Evolutionary conservation across 1,140 invertebrate species (phyloP).

Genomic region (Dendrolimus kikuchii): DNA sequence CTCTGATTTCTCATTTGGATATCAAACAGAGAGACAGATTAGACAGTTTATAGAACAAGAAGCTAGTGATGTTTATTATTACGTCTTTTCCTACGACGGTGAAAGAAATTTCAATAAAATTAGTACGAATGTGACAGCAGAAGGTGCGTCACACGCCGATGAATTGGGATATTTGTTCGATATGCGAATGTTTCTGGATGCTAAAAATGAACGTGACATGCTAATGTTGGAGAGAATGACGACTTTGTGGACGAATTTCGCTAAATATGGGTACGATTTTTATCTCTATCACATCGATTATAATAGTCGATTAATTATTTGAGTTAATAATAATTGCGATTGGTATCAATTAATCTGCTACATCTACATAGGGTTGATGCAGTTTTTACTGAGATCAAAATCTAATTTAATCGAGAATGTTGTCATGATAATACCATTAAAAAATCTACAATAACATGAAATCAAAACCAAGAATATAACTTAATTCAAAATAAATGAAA

Average conservation of each 20-base stretch:
- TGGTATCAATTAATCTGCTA: slow-evolving; percentile 22
- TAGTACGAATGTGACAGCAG: slow-evolving; percentile 7
- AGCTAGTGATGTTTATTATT: slow-evolving; percentile 19
- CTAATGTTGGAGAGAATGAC: slow-evolving; percentile 22
- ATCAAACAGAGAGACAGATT: slow-evolving; percentile 18
- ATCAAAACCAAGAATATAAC: too few species aligned
- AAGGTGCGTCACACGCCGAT: slow-evolving; percentile 23
- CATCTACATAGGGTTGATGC: too few species aligned
- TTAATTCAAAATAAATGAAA: too few species aligned
- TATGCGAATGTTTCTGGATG: neutral
- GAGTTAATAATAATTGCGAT: slow-evolving; percentile 21
- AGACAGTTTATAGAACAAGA: slow-evolving; percentile 17
- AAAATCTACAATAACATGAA: too few species aligned
- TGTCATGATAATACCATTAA: too few species aligned
- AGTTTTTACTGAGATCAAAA: too few species aligned
- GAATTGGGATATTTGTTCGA: slow-evolving; percentile 30
- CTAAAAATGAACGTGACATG: slow-evolving; percentile 15
- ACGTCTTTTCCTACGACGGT: slow-evolving; percentile 27
- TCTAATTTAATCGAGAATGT: too few species aligned
- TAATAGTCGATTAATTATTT: slow-evolving; percentile 1
- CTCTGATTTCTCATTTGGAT: slow-evolving; percentile 18
- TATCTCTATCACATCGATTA: neutral
- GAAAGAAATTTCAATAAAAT: slow-evolving; percentile 18
- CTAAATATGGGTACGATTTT: slow-evolving; percentile 25
- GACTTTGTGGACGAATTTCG: slow-evolving; percentile 31